phyloP scores from a whole-genome alignment of 2,113 vertebrate species.

The Vidua chalybeata region DNA sequence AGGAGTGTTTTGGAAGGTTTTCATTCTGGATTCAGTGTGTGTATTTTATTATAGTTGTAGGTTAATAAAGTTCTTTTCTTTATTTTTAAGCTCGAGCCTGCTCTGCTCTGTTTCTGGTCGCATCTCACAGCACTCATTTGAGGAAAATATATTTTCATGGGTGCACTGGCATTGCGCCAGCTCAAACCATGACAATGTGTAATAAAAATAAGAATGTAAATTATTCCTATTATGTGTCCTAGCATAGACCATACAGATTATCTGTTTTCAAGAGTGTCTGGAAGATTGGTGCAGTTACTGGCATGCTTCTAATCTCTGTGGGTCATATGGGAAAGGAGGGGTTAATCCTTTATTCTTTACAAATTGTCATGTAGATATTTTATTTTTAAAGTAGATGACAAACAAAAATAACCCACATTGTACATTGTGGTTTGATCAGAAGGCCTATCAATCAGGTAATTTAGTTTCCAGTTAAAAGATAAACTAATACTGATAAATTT shows the following conservation, averaged over 20 bases:
- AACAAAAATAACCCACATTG: neutral
- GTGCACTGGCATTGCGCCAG: too few species aligned
- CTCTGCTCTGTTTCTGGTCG: too few species aligned
- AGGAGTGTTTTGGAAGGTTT: too few species aligned
- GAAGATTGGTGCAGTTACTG: neutral
- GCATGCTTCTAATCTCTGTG: neutral
- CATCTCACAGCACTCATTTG: too few species aligned
- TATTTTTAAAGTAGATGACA: constrained; percentile 24
- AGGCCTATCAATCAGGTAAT: constrained; percentile 45
- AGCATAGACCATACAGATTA: neutral
- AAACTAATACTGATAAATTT: constrained; percentile 58
- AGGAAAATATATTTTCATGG: too few species aligned
- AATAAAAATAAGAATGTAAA: neutral
- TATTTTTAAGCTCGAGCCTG: too few species aligned
- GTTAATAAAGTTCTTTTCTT: too few species aligned
- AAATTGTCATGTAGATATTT: neutral
- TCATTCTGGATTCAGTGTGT: too few species aligned
- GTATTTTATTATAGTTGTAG: too few species aligned
- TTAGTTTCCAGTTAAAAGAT: constrained; percentile 42
- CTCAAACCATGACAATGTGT: neutral
- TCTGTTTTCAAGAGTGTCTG: neutral
- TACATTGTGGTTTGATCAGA: constrained; percentile 1
- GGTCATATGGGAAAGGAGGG: neutral
- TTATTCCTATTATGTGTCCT: neutral
- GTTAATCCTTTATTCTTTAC: constrained; percentile 11